Conservation (phyloP, 2,888 invertebrate genomes). For the Drepana falcataria region DNA sequence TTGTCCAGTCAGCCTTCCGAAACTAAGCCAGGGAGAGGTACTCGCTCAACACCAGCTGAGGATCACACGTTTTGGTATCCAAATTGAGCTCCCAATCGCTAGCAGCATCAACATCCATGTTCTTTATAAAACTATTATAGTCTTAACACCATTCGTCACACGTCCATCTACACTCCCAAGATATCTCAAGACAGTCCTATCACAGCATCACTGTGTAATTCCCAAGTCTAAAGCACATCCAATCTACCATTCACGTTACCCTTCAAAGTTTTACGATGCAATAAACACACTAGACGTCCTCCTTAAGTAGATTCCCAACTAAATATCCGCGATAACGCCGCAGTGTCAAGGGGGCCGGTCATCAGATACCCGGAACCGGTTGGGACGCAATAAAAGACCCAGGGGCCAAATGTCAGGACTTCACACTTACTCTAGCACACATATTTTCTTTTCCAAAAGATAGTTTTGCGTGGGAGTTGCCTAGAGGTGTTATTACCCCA, state of each 20-base stretch:
- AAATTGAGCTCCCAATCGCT: too few species aligned
- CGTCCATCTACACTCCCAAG: neutral
- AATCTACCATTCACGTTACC: neutral
- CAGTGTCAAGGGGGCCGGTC: conserved; percentile 36
- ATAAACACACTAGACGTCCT: conserved; percentile 5
- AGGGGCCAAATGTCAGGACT: conserved; percentile 57
- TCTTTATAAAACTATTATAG: too few species aligned
- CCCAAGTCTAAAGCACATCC: neutral
- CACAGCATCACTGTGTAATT: neutral
- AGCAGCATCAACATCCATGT: too few species aligned
- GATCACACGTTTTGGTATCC: too few species aligned
- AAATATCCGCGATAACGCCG: conserved; percentile 17
- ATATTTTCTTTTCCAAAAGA: conserved; percentile 27
- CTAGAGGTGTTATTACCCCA: conserved; percentile 26
- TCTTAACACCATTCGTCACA: neutral
- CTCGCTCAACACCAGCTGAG: too few species aligned
- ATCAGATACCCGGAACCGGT: conserved; percentile 48
- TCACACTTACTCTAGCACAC: conserved; percentile 49
- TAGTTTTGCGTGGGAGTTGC: conserved; percentile 19
- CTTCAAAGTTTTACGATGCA: conserved; percentile 7
- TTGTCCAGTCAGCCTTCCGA: too few species aligned
- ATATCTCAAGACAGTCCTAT: neutral
- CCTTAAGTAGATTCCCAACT: conserved; percentile 6
- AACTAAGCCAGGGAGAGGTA: too few species aligned
- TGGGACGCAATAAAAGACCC: conserved; percentile 34